phyloP scores from a whole-genome alignment of 1,140 invertebrate species.

The fruit fly (Drosophila melanogaster) region Release_6_plus_ISO1_MT NT_033777.3:9878001-9878500 shows the following conservation, averaged over 20 bases:
- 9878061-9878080: background rate
- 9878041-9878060: conserved; percentile 23
- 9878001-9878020: conserved; percentile 72
- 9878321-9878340: background rate
- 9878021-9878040: conserved; percentile 61
- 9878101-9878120: background rate
- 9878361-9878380: conserved; percentile 47
- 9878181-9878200: conserved; percentile 77
- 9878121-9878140: conserved; percentile 3
- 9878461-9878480: background rate
- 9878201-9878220: conserved; percentile 74
- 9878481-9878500: conserved; percentile 23
- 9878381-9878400: conserved; percentile 23
- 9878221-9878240: conserved; percentile 57
- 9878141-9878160: conserved; percentile 27
- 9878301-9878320: conserved; percentile 42
- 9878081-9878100: background rate
- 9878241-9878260: conserved; percentile 46
- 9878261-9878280: conserved; percentile 41
- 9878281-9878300: conserved; percentile 56
- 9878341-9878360: background rate
- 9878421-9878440: conserved; percentile 35
- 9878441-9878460: conserved; percentile 34
- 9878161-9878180: conserved; percentile 69
- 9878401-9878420: conserved; percentile 46